Evolutionary conservation across 1,140 invertebrate genomes (phyloP).

Genomic region (Lutraria rhynchaena): DNA sequence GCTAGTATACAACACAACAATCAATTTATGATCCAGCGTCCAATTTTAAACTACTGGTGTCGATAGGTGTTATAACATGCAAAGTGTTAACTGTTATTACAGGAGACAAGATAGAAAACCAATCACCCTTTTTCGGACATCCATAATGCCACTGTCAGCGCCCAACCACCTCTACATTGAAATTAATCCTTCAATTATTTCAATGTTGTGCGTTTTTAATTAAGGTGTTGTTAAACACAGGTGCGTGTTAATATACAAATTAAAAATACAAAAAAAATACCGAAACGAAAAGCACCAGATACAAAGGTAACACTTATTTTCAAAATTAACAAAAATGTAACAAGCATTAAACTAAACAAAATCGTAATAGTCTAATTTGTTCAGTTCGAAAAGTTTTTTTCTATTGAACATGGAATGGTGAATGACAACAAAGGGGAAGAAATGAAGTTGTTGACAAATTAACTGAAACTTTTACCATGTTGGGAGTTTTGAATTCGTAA

Average conservation of each 20-base stretch:
- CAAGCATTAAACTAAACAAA: conserved; percentile 45
- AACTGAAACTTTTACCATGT: too few species aligned
- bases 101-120: too few species aligned
- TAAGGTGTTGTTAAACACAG: background rate
- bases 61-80: too few species aligned
- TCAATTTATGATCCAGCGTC: too few species aligned
- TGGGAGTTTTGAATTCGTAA: too few species aligned
- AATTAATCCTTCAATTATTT: background rate
- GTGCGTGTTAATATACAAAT: conserved; percentile 12
- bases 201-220: background rate
- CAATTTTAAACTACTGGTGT: too few species aligned
- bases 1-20: too few species aligned
- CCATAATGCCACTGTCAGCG: background rate
- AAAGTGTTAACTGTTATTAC: too few species aligned
- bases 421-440: conserved; percentile 9
- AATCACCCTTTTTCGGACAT: too few species aligned
- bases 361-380: conserved; percentile 35
- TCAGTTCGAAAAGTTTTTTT: conserved; percentile 4
- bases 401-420: conserved; percentile 20
- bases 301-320: background rate
- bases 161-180: conserved; percentile 10
- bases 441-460: too few species aligned
- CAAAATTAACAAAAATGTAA: background rate
- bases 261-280: background rate
- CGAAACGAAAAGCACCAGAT: conserved; percentile 31